Conservation (phyloP, 2,888 invertebrate genomes). For the Actias luna region DNA sequence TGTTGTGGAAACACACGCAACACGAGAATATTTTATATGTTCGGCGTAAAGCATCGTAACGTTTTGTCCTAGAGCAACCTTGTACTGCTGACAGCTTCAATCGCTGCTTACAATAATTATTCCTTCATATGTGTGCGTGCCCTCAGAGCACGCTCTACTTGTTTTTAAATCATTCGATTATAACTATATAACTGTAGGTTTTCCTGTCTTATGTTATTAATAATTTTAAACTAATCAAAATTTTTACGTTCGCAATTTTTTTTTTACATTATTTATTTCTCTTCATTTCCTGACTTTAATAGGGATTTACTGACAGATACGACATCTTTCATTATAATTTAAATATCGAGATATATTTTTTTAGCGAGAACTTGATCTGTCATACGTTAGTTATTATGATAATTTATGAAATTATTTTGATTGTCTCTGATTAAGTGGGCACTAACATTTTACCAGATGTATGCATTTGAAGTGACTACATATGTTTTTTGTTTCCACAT, state of each 20-base stretch:
- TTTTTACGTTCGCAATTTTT: conserved; percentile 11
- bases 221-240: conserved; percentile 30
- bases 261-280: conserved; percentile 12
- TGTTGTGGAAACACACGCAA: neutral
- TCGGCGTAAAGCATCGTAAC: neutral
- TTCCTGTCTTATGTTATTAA: conserved; percentile 39
- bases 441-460: too few species aligned
- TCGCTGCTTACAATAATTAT: conserved; percentile 2
- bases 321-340: conserved; percentile 10
- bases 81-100: neutral
- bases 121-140: conserved; percentile 4
- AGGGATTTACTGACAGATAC: conserved; percentile 8
- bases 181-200: conserved; percentile 30
- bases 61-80: neutral
- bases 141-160: conserved; percentile 26
- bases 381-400: too few species aligned
- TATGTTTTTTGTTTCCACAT: too few species aligned
- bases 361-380: neutral
- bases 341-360: neutral
- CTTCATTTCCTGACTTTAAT: conserved; percentile 16
- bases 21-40: neutral
- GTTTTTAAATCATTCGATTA: conserved; percentile 46
- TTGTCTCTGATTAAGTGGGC: too few species aligned
- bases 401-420: too few species aligned
- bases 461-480: too few species aligned